Evolutionary conservation across 1,140 invertebrate species (phyloP).

Genomic region (Dufourea novaeangliae): DNA sequence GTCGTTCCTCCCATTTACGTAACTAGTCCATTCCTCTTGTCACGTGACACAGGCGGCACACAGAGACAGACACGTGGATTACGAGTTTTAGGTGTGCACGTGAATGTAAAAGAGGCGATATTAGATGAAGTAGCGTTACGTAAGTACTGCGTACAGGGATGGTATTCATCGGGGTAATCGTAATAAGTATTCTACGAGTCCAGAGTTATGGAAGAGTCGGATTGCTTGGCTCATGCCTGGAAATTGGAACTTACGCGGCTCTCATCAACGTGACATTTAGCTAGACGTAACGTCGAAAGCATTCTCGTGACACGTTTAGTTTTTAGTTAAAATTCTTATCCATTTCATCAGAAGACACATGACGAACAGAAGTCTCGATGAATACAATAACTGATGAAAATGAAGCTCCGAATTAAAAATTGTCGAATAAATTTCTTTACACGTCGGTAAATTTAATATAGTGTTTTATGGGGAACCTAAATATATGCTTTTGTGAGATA

Average conservation of each 20-base stretch:
- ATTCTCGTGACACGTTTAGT: too few species aligned
- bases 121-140: not conserved
- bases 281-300: not conserved
- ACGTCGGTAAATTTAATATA: too few species aligned
- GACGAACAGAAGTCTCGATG: too few species aligned
- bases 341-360: too few species aligned
- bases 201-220: not conserved
- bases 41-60: constrained; percentile 5
- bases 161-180: not conserved
- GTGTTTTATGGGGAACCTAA: too few species aligned
- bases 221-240: not conserved
- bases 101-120: constrained; percentile 7
- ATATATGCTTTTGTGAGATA: too few species aligned
- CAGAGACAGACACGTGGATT: not conserved
- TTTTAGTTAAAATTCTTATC: too few species aligned
- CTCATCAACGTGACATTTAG: not conserved
- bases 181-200: not conserved
- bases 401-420: too few species aligned
- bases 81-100: constrained; percentile 1
- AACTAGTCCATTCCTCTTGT: constrained; percentile 8
- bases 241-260: not conserved
- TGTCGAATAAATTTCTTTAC: too few species aligned
- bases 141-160: not conserved
- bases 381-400: too few species aligned
- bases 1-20: constrained; percentile 19